These are phyloP conservation scores for Sciurus carolinensis DNA, from an alignment of 2,797 vertebrate species.

Conservation along the genomic window DNA sequence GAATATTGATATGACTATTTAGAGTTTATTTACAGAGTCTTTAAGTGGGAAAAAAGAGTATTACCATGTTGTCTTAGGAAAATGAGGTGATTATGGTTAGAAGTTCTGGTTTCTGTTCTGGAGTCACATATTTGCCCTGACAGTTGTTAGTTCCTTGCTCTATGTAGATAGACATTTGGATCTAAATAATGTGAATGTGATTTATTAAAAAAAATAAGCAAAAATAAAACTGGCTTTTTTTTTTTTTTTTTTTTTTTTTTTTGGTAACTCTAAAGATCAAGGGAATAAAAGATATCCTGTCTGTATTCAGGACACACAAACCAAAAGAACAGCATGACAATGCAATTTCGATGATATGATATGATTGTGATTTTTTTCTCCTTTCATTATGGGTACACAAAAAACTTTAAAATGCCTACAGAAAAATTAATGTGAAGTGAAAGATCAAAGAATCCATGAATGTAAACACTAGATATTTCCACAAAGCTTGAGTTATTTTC, in stretches of 20 bases:
- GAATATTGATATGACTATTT: neutral
- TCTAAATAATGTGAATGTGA: constrained; percentile 1
- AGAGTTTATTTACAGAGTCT: neutral
- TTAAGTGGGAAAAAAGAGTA: neutral
- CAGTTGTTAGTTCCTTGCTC: neutral
- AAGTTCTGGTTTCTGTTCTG: neutral
- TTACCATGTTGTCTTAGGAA: neutral
- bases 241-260: neutral
- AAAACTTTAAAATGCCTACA: neutral
- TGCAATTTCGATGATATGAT: neutral
- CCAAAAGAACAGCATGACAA: neutral
- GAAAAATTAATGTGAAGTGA: constrained; percentile 41
- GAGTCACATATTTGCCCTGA: neutral
- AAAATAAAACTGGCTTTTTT: neutral
- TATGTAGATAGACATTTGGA: neutral
- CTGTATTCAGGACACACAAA: neutral
- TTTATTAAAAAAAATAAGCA: neutral
- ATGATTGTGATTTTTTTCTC: neutral
- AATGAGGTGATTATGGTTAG: neutral
- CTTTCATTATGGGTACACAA: neutral
- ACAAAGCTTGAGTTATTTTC: neutral
- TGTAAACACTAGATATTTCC: neutral
- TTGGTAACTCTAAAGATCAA: neutral
- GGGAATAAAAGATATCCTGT: neutral
- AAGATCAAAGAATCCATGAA: constrained; percentile 7